phyloP scores from a whole-genome alignment of 2,888 invertebrate species.

The Eugnorisma glareosa region DNA sequence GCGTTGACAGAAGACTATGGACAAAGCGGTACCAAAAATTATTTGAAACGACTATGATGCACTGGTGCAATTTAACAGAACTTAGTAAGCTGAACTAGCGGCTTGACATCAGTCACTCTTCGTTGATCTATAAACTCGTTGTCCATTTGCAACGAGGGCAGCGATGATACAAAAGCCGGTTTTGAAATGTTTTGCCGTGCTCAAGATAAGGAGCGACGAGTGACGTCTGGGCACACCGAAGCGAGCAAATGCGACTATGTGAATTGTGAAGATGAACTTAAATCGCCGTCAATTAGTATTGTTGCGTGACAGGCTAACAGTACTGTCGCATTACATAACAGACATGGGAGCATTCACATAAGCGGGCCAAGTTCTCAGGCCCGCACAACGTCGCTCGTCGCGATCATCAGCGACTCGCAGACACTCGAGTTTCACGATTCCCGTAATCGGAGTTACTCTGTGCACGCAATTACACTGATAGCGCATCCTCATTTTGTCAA shows the following conservation, averaged over 20 bases:
- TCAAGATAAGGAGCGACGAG: constrained; percentile 73
- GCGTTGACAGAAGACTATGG: background rate
- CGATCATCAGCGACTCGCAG: constrained; percentile 78
- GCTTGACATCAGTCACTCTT: constrained; percentile 64
- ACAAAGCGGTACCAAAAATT: background rate
- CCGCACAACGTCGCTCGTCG: constrained; percentile 61
- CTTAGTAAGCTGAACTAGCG: constrained; percentile 21
- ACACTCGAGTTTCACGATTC: constrained; percentile 75
- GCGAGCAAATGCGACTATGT: constrained; percentile 55
- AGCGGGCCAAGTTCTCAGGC: constrained; percentile 82
- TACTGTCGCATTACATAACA: constrained; percentile 84
- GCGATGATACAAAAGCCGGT: constrained; percentile 79
- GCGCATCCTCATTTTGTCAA: constrained; percentile 68
- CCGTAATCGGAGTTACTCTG: constrained; percentile 77
- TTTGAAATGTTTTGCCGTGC: constrained; percentile 77
- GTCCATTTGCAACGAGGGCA: constrained; percentile 74
- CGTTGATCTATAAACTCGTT: constrained; percentile 73
- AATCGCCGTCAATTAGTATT: constrained; percentile 81
- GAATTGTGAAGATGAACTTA: constrained; percentile 72
- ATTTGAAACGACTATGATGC: background rate
- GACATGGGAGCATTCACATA: constrained; percentile 84
- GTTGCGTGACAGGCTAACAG: constrained; percentile 86
- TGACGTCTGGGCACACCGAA: constrained; percentile 48
- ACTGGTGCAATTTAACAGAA: background rate
- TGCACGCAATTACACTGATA: constrained; percentile 80